Percentiles rank a stretch among this genome's conserved stretches.
phyloP scores from a whole-genome alignment of 2,113 vertebrate species.

The Chunga burmeisteri region DNA sequence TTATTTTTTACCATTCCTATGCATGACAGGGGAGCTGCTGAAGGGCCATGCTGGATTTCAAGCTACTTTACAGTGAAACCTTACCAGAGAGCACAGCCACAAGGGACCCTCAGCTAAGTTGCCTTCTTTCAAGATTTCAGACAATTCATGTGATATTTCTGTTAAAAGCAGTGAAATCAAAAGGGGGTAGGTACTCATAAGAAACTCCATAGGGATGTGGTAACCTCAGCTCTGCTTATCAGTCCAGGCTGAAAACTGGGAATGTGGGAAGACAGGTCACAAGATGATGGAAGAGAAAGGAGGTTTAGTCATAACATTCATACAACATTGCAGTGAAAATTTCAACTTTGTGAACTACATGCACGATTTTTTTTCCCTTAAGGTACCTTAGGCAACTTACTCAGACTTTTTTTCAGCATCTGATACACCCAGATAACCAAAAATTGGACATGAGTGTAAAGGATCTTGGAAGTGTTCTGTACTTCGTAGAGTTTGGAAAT shows the following conservation, averaged over 20 bases:
- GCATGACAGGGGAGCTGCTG: neutral
- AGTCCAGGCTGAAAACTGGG: neutral
- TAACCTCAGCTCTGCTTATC: neutral
- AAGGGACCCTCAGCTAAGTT: neutral
- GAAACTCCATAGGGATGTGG: neutral
- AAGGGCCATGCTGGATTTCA: neutral
- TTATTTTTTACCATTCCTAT: neutral
- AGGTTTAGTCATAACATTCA: neutral
- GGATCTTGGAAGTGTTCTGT: neutral
- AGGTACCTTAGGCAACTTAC: neutral
- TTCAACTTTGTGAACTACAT: neutral
- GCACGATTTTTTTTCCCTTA: too few relatives aligned
- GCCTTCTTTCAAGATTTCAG: neutral
- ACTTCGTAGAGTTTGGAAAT: neutral
- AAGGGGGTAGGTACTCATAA: neutral
- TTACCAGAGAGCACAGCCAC: neutral
- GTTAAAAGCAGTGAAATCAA: neutral
- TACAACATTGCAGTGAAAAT: neutral
- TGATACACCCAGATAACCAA: neutral
- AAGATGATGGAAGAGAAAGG: neutral
- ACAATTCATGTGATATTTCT: neutral
- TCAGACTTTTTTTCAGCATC: neutral
- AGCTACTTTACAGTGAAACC: neutral
- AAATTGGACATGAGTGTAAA: neutral
- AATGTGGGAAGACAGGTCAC: neutral